These are phyloP conservation scores for Netelia fuscicornis DNA, from an alignment of 2,888 invertebrate genomes.

Conservation along the genomic window DNA sequence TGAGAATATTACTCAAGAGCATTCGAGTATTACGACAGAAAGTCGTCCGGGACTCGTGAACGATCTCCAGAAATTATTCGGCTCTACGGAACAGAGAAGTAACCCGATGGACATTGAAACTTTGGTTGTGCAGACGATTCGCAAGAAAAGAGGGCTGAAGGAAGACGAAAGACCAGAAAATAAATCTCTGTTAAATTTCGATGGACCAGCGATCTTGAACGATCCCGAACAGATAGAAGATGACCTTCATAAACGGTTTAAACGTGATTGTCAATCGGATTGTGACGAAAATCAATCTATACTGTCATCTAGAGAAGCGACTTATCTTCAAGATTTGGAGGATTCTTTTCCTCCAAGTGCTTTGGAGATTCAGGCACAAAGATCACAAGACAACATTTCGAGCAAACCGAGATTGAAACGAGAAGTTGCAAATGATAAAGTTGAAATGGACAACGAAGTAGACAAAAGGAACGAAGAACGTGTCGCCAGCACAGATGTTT, in stretches of 20 bases:
- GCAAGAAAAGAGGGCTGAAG: slow-evolving; percentile 39
- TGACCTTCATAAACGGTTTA: slow-evolving; percentile 63
- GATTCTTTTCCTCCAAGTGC: slow-evolving; percentile 61
- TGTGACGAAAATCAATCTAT: slow-evolving; percentile 25
- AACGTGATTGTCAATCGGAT: slow-evolving; percentile 58
- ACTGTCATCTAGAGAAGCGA: slow-evolving; percentile 38
- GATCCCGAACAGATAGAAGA: slow-evolving; percentile 55
- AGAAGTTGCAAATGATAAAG: neutral
- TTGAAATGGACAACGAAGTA: slow-evolving; percentile 17
- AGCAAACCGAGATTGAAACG: slow-evolving; percentile 31
- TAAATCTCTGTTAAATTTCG: slow-evolving; percentile 55
- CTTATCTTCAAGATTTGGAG: slow-evolving; percentile 58
- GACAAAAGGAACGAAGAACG: neutral
- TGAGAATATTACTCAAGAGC: neutral
- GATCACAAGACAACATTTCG: slow-evolving; percentile 2
- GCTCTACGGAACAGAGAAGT: slow-evolving; percentile 15
- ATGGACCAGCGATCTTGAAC: slow-evolving; percentile 51
- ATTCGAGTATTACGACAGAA: neutral
- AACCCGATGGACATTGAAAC: slow-evolving; percentile 3
- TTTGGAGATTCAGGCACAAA: slow-evolving; percentile 46
- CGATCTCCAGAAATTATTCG: slow-evolving; percentile 55
- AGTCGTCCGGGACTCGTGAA: slow-evolving; percentile 3
- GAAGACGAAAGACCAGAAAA: slow-evolving; percentile 11
- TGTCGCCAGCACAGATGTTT: neutral
- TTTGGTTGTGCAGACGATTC: slow-evolving; percentile 40